phyloP scores from a whole-genome alignment of 1,140 invertebrate species.

The Spodoptera litura region DNA sequence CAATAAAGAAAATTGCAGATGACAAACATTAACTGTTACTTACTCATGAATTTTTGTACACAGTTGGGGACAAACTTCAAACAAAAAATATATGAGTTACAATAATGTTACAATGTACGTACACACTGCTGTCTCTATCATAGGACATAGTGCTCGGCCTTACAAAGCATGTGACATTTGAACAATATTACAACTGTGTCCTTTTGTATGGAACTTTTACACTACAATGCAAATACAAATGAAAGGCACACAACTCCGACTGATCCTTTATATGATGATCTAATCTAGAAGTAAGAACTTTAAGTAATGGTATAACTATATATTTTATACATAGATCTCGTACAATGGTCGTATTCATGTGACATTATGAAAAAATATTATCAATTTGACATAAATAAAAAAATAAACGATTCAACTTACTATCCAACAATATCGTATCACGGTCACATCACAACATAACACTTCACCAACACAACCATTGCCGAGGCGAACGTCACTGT shows the following conservation, averaged over 20 bases:
- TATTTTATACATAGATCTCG: conserved; percentile 50
- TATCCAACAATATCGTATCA: conserved; percentile 27
- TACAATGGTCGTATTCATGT: conserved; percentile 52
- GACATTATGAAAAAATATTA: conserved; percentile 41
- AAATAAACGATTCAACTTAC: conserved; percentile 34
- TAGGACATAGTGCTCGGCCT: neutral
- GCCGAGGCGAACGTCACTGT: conserved; percentile 25
- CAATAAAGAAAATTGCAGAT: conserved; percentile 30
- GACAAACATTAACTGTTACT: conserved; percentile 23
- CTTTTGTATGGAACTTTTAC: conserved; percentile 20
- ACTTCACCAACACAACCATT: conserved; percentile 48
- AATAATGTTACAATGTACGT: neutral
- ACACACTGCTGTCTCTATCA: neutral
- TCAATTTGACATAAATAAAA: conserved; percentile 45
- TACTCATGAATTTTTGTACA: conserved; percentile 39
- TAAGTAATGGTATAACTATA: conserved; percentile 48
- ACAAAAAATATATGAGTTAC: conserved; percentile 13
- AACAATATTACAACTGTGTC: conserved; percentile 16
- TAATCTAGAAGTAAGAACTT: conserved; percentile 45
- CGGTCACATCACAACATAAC: conserved; percentile 26
- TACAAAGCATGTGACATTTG: conserved; percentile 16
- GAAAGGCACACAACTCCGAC: conserved; percentile 54
- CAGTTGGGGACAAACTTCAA: conserved; percentile 4
- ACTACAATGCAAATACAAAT: conserved; percentile 53
- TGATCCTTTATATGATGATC: conserved; percentile 49